Evolutionary conservation across 2,113 vertebrate species (phyloP), one percentile per base, ranked within the genome.

Genomic region (Ivindomyrus marchei): DNA sequence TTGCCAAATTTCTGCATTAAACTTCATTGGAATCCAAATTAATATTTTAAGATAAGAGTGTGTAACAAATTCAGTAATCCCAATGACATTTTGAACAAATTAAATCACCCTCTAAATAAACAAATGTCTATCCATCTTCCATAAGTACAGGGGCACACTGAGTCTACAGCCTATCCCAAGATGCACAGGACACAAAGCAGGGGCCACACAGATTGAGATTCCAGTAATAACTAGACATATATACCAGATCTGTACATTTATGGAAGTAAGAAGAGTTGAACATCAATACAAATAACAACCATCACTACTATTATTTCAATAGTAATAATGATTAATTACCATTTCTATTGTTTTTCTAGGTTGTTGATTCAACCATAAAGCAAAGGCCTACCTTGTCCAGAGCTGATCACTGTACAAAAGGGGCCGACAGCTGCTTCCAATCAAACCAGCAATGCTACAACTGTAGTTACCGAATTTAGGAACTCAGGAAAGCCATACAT

Each of bases 341-440:
- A 21, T 56, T 56, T 56, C 53, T 56, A 2, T 24, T 56, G 53
- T 56, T 56, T 4, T 56, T 21, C 49, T n/a, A 17, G 80, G 86
- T 89, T 91, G 89, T 88, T 91, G 85, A 89, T 89, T 85, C 85
- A 83, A 85, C 83, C 92, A 91, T 66, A 90, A 89, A 93, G 91
- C 17, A 80, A 90, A 90, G 92, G 93, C 88, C 91, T 89, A 88
- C 90, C 90, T 90, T 87, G 92, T 90, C 90, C 90, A 91, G 92
- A 90, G 89, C 52, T 90, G 77, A 92, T 93, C 94, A 95, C 94
- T 92, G 83, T 90, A 90, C 92, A 92, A 92, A 93, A 92, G 92
- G 66, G 89, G 87, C 84, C 50, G 24, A 93, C 94, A 95, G 94
- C 96, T 96, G 95, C 93, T 95, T 95, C 93, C 94, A 95, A 95